Evolutionary conservation across 2,888 invertebrate genomes (phyloP), one percentile per base, ranked within the genome.

Genomic region (Apodemia mormo): DNA sequence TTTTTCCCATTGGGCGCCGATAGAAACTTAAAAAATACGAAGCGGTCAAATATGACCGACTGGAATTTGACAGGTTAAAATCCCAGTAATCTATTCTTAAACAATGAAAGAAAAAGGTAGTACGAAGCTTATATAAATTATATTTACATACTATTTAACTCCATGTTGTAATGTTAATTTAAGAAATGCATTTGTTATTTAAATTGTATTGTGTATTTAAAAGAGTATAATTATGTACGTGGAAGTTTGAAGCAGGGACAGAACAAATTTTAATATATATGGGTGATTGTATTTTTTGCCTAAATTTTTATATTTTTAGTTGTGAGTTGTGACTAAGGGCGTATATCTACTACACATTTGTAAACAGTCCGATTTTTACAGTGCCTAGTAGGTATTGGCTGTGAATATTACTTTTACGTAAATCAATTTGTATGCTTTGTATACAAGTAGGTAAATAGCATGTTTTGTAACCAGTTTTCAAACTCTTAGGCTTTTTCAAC

Each of bases 181-280:
- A 64, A 54, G 54, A 22, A 64, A 64, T 64, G 64, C 64, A 64
- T 64, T 64, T 64, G 64, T 33, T 64, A 37, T 37, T 64, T 37
- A 64, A 61, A 33, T 61, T 52, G 2, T 61, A 14, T 33, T 61
- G 33, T 37, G 37, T 64, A 8, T 33, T 61, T 64, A 22, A 22
- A 22, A 22, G 22, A 22, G 22, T 22, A 22, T 12, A 45, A 45
- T 1, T 52, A 54, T 54, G 22, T 54, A 22, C 22, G 49, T n/a
- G 14, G 49, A 14, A n/a, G n/a, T 49, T 49, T 54, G 1, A 54
- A 54, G 54, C 54, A 54, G 52, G 52, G 52, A 54, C 52, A 54
- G 52, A 54, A 54, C 52, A 54, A 54, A 22, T 22, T 22, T 22
- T 22, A 22, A 54, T 22, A 54, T 22, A 22, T 22, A 8, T 54